phyloP scores from a whole-genome alignment of 2,113 vertebrate species.

The Mellivora capensis region DNA sequence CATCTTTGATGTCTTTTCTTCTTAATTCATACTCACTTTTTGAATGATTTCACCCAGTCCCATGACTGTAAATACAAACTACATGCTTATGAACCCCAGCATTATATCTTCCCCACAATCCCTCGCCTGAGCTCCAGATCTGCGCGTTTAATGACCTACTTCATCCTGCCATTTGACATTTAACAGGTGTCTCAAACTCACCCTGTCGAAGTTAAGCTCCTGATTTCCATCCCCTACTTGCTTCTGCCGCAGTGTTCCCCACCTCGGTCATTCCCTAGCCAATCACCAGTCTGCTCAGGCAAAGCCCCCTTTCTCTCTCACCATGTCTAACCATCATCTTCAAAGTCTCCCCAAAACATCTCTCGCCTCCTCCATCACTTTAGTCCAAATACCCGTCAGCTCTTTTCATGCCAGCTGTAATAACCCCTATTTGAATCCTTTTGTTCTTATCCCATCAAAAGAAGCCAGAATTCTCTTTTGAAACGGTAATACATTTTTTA shows the following conservation, averaged over 20 bases:
- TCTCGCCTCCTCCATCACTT: background rate
- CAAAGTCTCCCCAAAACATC: background rate
- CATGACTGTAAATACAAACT: background rate
- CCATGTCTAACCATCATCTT: background rate
- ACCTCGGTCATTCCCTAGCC: background rate
- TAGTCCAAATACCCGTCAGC: background rate
- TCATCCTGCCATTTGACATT: background rate
- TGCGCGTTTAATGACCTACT: background rate
- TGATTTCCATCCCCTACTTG: background rate
- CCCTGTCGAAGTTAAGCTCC: background rate
- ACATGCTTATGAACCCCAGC: background rate
- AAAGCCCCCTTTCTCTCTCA: background rate
- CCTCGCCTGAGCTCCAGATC: background rate
- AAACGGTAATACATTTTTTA: background rate
- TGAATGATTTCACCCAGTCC: background rate
- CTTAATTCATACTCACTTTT: background rate
- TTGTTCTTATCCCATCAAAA: background rate
- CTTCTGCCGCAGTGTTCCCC: background rate
- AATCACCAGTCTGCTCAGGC: background rate
- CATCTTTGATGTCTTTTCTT: background rate
- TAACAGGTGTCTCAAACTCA: background rate
- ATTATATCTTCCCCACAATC: background rate
- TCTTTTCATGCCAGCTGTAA: background rate
- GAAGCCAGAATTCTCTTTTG: background rate
- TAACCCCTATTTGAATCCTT: background rate